Evolutionary conservation across 2,113 vertebrate genomes (phyloP).

Genomic region (Phalacrocorax pelagicus): DNA sequence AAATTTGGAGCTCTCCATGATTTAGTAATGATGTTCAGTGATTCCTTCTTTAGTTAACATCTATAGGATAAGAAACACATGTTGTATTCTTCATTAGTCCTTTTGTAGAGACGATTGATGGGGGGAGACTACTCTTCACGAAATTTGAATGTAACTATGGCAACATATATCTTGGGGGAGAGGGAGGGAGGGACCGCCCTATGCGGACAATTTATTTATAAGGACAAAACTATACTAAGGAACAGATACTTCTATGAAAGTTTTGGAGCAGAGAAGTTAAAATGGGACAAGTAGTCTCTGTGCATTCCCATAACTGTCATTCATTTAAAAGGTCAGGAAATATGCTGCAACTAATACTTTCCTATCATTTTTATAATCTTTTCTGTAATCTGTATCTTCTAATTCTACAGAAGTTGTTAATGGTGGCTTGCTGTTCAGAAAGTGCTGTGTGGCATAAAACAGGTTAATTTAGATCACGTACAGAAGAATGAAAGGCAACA

Average conservation of each 20-base stretch:
- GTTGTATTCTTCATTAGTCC: not conserved
- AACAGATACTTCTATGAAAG: not conserved
- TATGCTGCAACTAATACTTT: not conserved
- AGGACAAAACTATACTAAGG: not conserved
- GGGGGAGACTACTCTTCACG: not conserved
- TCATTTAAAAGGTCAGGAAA: not conserved
- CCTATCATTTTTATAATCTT: not conserved
- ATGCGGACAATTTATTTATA: not conserved
- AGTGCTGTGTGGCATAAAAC: not conserved
- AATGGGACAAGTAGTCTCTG: not conserved
- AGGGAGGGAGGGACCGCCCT: accelerated
- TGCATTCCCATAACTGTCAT: not conserved
- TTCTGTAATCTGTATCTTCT: not conserved
- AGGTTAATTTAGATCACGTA: not conserved
- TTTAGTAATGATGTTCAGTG: not conserved
- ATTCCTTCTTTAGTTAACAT: not conserved
- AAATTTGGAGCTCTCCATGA: not conserved
- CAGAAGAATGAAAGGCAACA: not conserved
- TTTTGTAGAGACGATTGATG: not conserved
- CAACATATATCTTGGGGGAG: not conserved
- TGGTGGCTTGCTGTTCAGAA: not conserved
- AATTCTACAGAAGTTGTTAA: not conserved
- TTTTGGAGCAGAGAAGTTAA: not conserved
- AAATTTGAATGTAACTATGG: not conserved
- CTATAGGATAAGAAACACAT: not conserved